A percentile compares a stretch with the other conserved stretches of the same genome.
Evolutionary conservation across 2,113 vertebrate species (phyloP).

Genomic region (Gadus macrocephalus): DNA sequence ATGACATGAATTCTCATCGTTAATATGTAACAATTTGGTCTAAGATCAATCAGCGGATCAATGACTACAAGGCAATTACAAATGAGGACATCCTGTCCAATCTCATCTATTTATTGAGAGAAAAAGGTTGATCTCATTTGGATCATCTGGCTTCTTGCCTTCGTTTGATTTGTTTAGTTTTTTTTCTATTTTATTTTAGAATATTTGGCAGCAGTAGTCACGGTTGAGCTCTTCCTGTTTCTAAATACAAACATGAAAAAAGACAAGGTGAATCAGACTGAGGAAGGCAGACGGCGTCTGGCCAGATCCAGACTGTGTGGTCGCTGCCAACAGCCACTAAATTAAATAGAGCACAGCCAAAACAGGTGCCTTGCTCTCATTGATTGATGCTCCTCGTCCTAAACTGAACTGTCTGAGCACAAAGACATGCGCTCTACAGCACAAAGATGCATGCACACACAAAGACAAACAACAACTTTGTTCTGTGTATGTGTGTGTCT

Average conservation of each 20-base stretch:
- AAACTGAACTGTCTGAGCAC: conserved; percentile 12
- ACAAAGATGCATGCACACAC: neutral
- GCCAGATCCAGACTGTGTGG: too few relatives aligned
- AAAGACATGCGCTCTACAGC: conserved; percentile 41
- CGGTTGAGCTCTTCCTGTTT: conserved; percentile 33
- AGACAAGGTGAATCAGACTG: too few relatives aligned
- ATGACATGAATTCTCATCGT: conserved; percentile 36
- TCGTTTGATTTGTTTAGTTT: too few relatives aligned
- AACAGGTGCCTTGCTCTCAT: conserved; percentile 15
- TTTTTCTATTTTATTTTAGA: neutral
- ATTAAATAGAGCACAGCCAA: conserved; percentile 22
- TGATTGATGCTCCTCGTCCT: conserved; percentile 42
- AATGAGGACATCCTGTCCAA: too few relatives aligned
- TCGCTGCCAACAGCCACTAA: too few relatives aligned
- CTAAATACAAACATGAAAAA: conserved; percentile 9
- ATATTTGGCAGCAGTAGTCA: neutral
- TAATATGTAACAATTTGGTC: conserved; percentile 16
- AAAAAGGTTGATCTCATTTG: too few relatives aligned
- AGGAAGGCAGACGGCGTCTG: too few relatives aligned
- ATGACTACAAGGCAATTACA: too few relatives aligned
- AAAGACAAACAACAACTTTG: conserved; percentile 2
- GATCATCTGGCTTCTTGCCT: too few relatives aligned
- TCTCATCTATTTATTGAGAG: too few relatives aligned
- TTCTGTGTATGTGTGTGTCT: too few relatives aligned
- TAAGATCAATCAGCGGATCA: too few relatives aligned